Base-by-base conservation (phyloP, 1,140 invertebrate genomes). In the Portunus trituberculatus region DNA sequence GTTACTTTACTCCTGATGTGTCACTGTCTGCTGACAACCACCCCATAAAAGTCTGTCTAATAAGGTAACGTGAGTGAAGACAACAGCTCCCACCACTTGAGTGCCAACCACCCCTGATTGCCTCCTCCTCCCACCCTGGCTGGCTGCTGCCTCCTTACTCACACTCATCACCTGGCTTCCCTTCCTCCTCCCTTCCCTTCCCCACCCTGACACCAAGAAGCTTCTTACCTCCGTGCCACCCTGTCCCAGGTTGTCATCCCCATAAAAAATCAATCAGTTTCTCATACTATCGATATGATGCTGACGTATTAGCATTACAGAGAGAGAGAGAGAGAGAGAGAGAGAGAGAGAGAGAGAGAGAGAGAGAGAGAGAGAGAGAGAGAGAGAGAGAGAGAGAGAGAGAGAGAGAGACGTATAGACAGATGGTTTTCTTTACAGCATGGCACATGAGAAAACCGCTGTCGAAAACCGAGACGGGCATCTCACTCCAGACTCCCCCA, bases 341-440 rank as follows among this genome's bases (percentile, higher is more conserved):
- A 67, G 29, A 67, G 59, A 76, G 59, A 67, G 59, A 32, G 91
- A 32, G 46, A 76, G 28, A 39, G 59, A 32, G 91, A 67, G 59
- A 76, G 59, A 76, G 91, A 76, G 91, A 46, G 45, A 91, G 45
- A 52, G 89, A 91, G 89, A 46, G 89, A 48, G 89, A 46, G 45
- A 91, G 90, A 67, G 90, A 31, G 46, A 91, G 90, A 67, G 90
- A 67, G 48, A 67, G 48, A 31, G n/a, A 76, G 46, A 48, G 0
- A 46, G 16, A 7, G n/a, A 25, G 90, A 28, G 46, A 14, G 90
- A 59, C 25, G 52, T 8, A 20, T 1, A n/a, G 67, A 25, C 67
- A 25, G n/a, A 76, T 20, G 20, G 67, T 10, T 59, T 59, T 6
- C 52, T 10, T 2, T 59, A 59, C 10, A 59, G 12, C 16, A 10